Evolutionary conservation across 2,113 vertebrate species (phyloP).

Genomic region (Bothrops jararaca): DNA sequence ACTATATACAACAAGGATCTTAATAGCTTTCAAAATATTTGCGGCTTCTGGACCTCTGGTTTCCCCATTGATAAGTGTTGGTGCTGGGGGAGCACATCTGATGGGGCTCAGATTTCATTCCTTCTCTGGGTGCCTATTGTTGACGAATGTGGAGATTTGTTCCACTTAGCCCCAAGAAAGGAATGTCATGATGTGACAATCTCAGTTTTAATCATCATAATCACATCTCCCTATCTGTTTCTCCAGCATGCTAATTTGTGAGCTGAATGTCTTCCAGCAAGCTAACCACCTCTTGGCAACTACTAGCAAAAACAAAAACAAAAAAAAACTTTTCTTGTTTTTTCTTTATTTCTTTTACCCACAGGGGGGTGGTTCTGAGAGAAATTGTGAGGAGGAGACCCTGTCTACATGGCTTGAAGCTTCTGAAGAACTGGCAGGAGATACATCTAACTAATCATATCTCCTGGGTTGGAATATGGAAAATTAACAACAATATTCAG

Average conservation of each 20-base stretch:
- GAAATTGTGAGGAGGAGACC: background rate
- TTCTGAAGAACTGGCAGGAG: background rate
- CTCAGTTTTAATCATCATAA: background rate
- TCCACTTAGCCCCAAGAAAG: background rate
- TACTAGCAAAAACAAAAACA: background rate
- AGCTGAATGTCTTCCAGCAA: background rate
- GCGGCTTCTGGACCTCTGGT: background rate
- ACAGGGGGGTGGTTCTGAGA: background rate
- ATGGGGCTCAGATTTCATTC: background rate
- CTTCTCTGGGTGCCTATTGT: background rate
- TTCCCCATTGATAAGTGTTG: background rate
- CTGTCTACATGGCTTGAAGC: background rate
- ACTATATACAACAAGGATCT: background rate
- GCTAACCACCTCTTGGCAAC: background rate
- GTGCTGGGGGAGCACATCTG: background rate
- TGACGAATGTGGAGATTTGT: background rate
- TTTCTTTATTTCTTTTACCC: background rate
- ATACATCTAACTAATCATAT: background rate
- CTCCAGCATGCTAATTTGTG: background rate
- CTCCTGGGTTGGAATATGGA: background rate
- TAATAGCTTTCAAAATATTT: background rate
- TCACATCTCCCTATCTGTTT: background rate
- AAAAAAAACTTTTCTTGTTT: background rate
- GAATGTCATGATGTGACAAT: background rate
- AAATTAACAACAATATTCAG: background rate